These are phyloP conservation scores for Cotesia glomerata DNA, from an alignment of 1,140 invertebrate genomes.

Conservation along the genomic window DNA sequence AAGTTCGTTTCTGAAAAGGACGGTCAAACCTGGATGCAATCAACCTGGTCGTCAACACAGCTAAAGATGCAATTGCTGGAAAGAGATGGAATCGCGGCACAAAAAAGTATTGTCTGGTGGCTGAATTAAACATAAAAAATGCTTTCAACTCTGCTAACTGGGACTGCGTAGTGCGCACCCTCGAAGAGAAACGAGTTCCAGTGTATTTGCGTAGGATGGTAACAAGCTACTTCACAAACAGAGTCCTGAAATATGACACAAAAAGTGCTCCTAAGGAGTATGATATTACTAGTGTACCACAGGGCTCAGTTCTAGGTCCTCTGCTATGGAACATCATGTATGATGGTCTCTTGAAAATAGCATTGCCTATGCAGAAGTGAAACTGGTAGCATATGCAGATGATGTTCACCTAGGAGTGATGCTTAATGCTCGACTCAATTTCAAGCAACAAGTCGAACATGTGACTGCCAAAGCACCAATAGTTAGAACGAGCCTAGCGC, in stretches of 20 bases:
- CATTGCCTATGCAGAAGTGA: neutral
- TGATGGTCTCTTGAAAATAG: conserved; percentile 4
- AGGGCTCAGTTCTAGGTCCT: conserved; percentile 5
- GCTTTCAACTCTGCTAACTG: too few species aligned
- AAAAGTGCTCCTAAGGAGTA: conserved; percentile 8
- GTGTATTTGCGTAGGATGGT: neutral
- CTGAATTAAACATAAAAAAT: too few species aligned
- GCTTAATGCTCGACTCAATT: too few species aligned
- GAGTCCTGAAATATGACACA: conserved; percentile 12
- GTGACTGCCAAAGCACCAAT: conserved; percentile 16
- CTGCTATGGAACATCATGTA: conserved; percentile 16
- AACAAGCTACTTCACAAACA: conserved; percentile 9
- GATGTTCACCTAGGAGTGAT: conserved; percentile 23
- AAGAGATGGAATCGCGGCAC: too few species aligned
- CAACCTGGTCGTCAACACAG: too few species aligned
- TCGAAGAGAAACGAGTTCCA: neutral
- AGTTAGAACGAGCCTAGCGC: conserved; percentile 1
- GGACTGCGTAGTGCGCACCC: neutral
- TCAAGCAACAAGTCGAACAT: conserved; percentile 15
- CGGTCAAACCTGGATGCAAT: too few species aligned
- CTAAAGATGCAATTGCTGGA: too few species aligned
- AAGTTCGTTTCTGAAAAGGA: too few species aligned
- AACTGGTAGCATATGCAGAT: conserved; percentile 3
- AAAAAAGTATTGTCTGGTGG: too few species aligned
- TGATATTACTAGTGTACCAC: conserved; percentile 8